Conservation (phyloP, 2,888 invertebrate genomes). For the Euclidia mi region DNA sequence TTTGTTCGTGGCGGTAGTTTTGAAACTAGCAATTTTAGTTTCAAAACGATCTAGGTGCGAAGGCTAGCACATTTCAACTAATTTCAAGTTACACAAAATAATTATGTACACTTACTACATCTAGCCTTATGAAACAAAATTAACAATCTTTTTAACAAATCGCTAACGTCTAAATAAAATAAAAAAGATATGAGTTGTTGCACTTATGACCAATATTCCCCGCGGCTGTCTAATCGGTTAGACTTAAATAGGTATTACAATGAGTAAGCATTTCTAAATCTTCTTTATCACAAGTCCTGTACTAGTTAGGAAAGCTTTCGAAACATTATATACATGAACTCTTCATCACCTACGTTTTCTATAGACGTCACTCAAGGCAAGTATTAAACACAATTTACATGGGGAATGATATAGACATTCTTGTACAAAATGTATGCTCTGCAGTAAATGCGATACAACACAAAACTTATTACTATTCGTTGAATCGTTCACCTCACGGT, state of each 20-base stretch:
- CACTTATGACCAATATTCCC: constrained; percentile 39
- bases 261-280: constrained; percentile 2
- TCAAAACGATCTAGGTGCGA: constrained; percentile 58
- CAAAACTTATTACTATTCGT: constrained; percentile 51
- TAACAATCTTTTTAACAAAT: constrained; percentile 55
- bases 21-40: constrained; percentile 31
- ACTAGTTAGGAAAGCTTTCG: too few relatives aligned
- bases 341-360: too few relatives aligned
- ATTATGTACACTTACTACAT: constrained; percentile 51
- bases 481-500: constrained; percentile 21
- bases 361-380: too few relatives aligned
- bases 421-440: constrained; percentile 44
- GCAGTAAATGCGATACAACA: constrained; percentile 44
- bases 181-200: constrained; percentile 39
- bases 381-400: too few relatives aligned
- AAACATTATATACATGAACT: too few relatives aligned
- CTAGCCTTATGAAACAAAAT: constrained; percentile 49
- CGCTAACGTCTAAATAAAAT: constrained; percentile 45
- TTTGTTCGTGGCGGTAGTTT: constrained; percentile 52
- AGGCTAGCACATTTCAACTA: constrained; percentile 56
- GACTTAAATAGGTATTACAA: too few relatives aligned
- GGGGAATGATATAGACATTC: constrained; percentile 2
- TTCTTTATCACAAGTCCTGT: too few relatives aligned
- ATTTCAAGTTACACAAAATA: constrained; percentile 42
- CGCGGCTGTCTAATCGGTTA: constrained; percentile 13